Percentiles rank a stretch among this genome's conserved stretches.
Conservation (phyloP, 2,888 invertebrate species). For the Aproaerema taeniolella region DNA sequence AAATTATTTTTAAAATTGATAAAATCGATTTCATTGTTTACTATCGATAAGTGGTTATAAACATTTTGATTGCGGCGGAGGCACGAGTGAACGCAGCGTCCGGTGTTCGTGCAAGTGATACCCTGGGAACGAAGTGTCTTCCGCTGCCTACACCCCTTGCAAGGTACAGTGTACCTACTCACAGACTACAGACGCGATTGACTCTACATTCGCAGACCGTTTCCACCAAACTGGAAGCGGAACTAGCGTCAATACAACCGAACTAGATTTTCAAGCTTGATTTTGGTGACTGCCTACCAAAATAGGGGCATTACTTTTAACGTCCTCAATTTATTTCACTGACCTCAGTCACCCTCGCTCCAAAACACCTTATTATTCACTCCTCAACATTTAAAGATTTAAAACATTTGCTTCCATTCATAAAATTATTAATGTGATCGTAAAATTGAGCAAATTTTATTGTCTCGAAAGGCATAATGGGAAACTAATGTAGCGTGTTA, state of each 20-base stretch:
- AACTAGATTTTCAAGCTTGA: too few relatives aligned
- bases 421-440: conserved; percentile 78
- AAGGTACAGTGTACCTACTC: too few relatives aligned
- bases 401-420: conserved; percentile 74
- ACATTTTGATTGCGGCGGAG: too few relatives aligned
- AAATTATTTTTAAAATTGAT: too few relatives aligned
- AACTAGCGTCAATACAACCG: too few relatives aligned
- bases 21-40: too few relatives aligned
- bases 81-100: conserved; percentile 33
- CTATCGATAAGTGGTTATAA: too few relatives aligned
- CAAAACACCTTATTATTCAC: conserved; percentile 59
- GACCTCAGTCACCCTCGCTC: conserved; percentile 54
- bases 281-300: conserved; percentile 21
- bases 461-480: conserved; percentile 76
- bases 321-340: conserved; percentile 50
- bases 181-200: too few relatives aligned
- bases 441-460: conserved; percentile 78
- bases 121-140: conserved; percentile 67
- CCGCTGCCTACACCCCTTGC: conserved; percentile 25
- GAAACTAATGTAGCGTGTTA: conserved; percentile 78
- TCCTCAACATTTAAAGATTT: conserved; percentile 62
- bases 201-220: too few relatives aligned
- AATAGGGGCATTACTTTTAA: conserved; percentile 46
- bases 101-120: conserved; percentile 69
- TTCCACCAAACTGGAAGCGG: too few relatives aligned